Conservation (phyloP, 2,888 invertebrate genomes). For the Harpalus rubripes region DNA sequence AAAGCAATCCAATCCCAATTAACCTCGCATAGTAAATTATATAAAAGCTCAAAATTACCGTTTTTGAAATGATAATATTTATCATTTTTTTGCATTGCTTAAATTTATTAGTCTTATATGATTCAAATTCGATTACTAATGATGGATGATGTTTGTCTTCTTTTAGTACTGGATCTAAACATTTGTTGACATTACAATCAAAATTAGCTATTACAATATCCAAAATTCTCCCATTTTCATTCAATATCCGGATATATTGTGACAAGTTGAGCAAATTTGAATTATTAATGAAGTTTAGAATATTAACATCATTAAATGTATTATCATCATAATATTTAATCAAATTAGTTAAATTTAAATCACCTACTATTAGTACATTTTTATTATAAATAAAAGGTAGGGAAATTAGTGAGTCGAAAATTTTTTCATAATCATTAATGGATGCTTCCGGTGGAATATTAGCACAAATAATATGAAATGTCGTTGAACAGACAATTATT, state of each 20-base stretch:
- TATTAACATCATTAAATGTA: too few species aligned
- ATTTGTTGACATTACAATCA: neutral
- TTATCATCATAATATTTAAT: too few species aligned
- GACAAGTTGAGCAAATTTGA: too few species aligned
- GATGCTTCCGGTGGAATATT: neutral
- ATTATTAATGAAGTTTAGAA: too few species aligned
- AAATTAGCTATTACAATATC: neutral
- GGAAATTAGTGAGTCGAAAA: neutral
- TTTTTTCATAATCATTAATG: neutral
- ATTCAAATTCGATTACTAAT: too few species aligned
- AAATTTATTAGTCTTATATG: neutral
- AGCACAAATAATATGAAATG: too few species aligned
- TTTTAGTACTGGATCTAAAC: neutral
- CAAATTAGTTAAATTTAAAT: too few species aligned
- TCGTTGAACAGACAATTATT: too few species aligned
- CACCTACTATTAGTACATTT: too few species aligned
- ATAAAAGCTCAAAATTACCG: conserved; percentile 3
- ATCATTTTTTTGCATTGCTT: neutral
- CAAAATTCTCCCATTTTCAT: too few species aligned
- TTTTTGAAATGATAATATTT: neutral
- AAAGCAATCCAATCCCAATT: neutral
- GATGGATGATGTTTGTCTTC: neutral
- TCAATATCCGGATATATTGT: too few species aligned
- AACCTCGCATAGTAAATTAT: neutral
- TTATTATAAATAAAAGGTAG: neutral